phyloP scores from a whole-genome alignment of 2,113 vertebrate species.

The Lanius collurio region DNA sequence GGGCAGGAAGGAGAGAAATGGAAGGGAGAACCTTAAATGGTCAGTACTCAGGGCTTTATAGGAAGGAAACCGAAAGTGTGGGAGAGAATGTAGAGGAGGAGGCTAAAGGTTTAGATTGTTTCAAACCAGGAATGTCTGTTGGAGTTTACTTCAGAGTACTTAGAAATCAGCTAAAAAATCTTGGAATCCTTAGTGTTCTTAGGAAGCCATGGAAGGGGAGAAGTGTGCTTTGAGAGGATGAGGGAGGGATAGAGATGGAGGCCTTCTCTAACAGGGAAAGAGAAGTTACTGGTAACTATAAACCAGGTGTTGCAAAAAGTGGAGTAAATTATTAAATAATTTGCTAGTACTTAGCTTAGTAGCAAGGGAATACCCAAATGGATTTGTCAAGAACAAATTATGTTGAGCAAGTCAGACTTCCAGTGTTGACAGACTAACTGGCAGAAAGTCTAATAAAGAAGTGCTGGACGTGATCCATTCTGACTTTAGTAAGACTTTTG shows the following conservation, averaged over 20 bases:
- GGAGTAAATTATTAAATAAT: neutral
- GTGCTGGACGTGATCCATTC: neutral
- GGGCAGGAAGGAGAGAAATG: neutral
- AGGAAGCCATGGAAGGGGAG: neutral
- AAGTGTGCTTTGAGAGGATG: neutral
- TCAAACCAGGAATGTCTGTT: neutral
- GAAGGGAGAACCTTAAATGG: rapidly evolving
- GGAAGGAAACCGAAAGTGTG: rapidly evolving
- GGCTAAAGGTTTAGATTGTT: neutral
- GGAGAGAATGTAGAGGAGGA: neutral
- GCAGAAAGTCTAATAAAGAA: neutral
- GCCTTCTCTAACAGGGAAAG: neutral
- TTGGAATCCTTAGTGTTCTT: neutral
- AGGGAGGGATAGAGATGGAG: neutral
- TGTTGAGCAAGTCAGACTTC: neutral
- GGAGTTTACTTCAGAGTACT: neutral
- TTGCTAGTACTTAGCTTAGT: neutral
- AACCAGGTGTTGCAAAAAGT: neutral
- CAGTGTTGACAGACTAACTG: neutral
- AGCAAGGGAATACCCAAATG: neutral
- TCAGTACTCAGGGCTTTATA: neutral
- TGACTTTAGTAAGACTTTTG: conserved; percentile 40
- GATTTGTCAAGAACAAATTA: neutral
- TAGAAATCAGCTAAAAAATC: neutral
- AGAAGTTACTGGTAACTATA: neutral